phyloP scores from a whole-genome alignment of 2,888 invertebrate genomes.

The Agriotes lineatus region DNA sequence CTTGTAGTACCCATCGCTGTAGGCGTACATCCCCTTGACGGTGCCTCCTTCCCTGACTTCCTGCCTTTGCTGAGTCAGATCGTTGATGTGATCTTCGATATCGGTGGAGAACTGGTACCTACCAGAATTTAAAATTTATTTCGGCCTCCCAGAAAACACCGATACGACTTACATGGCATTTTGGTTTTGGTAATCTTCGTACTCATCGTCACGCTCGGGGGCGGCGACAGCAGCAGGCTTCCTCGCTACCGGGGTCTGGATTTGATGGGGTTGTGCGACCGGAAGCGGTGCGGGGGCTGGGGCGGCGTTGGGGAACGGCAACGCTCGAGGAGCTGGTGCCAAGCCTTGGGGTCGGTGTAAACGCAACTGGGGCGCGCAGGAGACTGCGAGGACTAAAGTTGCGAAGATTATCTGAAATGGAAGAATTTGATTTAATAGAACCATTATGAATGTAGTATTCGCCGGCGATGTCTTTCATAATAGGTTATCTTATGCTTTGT shows the following conservation, averaged over 20 bases:
- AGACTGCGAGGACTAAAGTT: not conserved
- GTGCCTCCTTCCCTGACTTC: slow-evolving; percentile 66
- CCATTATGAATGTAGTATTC: no score
- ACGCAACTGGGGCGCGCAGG: not conserved
- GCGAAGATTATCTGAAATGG: slow-evolving; percentile 14
- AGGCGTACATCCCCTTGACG: slow-evolving; percentile 70
- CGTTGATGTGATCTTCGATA: slow-evolving; percentile 67
- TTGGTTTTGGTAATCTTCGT: slow-evolving; percentile 24
- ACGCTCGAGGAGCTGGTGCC: not conserved
- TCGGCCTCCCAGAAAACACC: not conserved
- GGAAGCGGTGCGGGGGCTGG: not conserved
- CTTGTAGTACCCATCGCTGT: slow-evolving; percentile 72
- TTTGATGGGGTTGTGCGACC: not conserved
- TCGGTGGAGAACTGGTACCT: slow-evolving; percentile 66
- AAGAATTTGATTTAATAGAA: no score
- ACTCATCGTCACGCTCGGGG: not conserved
- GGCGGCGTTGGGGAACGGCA: slow-evolving; percentile 9
- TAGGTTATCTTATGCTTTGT: no score
- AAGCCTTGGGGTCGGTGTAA: not conserved
- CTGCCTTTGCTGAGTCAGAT: slow-evolving; percentile 62
- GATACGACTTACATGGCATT: not conserved
- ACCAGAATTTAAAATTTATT: not conserved
- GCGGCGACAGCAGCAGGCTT: not conserved
- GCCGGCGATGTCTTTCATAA: not conserved
- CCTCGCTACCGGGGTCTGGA: not conserved